Evolutionary conservation across 2,797 vertebrate genomes (phyloP), one percentile per base, ranked within the genome.

Genomic region (Dipus sagitta): DNA sequence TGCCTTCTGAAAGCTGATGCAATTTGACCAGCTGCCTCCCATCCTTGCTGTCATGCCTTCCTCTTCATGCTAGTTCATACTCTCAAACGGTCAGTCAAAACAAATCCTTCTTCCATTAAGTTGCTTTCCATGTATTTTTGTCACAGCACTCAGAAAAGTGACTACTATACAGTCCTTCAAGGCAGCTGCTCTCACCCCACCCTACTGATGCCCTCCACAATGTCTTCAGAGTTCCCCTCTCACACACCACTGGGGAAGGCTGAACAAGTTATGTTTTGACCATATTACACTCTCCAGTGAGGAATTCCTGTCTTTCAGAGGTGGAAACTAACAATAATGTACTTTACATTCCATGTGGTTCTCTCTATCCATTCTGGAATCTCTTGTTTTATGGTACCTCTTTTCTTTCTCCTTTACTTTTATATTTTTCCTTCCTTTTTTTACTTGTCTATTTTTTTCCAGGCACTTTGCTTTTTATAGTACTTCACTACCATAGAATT

Each of bases 101-200:
- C 12, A 72, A 60, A 5, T 3, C 14, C 14, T 38, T 60, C 38
- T 17, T 30, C 38, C 17, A 6, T 21, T 74, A 62, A 38, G 68
- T 20, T 38, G 8, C 15, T 20, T 85, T 34, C 10, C n/a, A 60
- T 11, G 32, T 3, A 86, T 74, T 85, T 86, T 24, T n/a, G 4
- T 62, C 68, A 74, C 2, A 62, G n/a, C 26, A 14, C 30, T 86
- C 20, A 86, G 70, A 38, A 72, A 34, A 86, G 7, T 15, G 26
- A 34, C 17, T 58, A 84, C 38, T n/a, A 13, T 11, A 15, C 23
- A 74, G 34, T 2, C 74, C 47, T 70, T 62, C 30, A 17, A 62
- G 6, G 1, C 47, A 54, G 13, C 0, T 0, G 30, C 4, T 5
- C 1, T 70, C 28, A 75, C 62, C 34, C 42, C 30, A 62, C 3